Evolutionary conservation across 2,888 invertebrate species (phyloP), one percentile per base, ranked within the genome.

Genomic region (Heterodera filipjevi): DNA sequence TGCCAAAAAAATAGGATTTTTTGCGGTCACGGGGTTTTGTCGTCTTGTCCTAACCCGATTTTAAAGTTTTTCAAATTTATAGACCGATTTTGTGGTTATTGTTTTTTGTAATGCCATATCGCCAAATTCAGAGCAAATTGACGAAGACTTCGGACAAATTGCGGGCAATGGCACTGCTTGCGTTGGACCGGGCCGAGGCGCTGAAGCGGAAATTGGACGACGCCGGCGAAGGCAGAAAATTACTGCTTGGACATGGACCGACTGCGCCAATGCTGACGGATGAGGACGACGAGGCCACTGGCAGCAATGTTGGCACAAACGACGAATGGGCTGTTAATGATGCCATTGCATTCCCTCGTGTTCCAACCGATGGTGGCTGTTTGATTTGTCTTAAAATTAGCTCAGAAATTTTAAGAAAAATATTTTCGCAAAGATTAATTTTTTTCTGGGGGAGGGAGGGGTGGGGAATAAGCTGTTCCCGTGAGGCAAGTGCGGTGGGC

Each of bases 111-210:
- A 59, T 27, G n/a, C 6, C 8, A 8, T 59, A 3, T 5, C 22
- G 16, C 53, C 12, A 71, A 39, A 71, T 53, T 53, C 49, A 73
- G 49, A 39, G 74, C 49, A 71, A 46, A 59, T 46, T 74, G 39
- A 27, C 14, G 33, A 66, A 76, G 10, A 70, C 70, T 3, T 33
- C 46, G 32, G 30, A 44, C 27, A 80, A 81, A 80, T 81, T 76
- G 64, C 79, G 78, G 8, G 53, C 46, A 49, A 46, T 86, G 27
- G 84, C 85, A 6, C 74, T 76, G 22, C 33, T 93, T 85, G 95
- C 95, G 3, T 90, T 96, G 73, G 94, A 94, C 79, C 91, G 94
- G 87, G 94, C 94, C 5, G 95, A 95, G 89, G 91, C 91, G 75
- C 89, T 95, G 27, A 94, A 94, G 90, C 93, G 93, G 64, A 92